Percentiles rank a stretch among this genome's conserved stretches.
Conservation (phyloP, 2,888 invertebrate genomes). For the Drosophila prolongata region DNA sequence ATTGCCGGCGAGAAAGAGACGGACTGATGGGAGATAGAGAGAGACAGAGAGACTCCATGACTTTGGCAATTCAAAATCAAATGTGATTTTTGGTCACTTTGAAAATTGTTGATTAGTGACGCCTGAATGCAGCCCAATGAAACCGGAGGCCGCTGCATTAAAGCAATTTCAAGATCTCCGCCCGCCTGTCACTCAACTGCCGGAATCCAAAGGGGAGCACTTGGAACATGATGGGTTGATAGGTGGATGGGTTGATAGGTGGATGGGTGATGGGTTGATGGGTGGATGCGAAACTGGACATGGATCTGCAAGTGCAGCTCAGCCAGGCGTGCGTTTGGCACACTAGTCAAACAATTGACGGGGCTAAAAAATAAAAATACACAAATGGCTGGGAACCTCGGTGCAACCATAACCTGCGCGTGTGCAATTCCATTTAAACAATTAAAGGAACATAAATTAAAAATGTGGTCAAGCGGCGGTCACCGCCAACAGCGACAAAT, state of each 20-base stretch:
- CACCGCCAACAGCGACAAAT: constrained; percentile 60
- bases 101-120: constrained; percentile 78
- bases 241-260: too few relatives aligned
- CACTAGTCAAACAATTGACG: constrained; percentile 26
- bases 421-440: constrained; percentile 71
- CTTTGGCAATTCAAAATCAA: constrained; percentile 56
- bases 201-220: constrained; percentile 6
- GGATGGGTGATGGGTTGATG: neutral
- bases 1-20: constrained; percentile 34
- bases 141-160: constrained; percentile 45
- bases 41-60: neutral
- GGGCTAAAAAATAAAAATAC: constrained; percentile 7
- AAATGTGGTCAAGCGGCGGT: constrained; percentile 61
- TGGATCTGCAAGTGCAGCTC: constrained; percentile 14
- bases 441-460: constrained; percentile 77
- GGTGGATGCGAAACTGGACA: constrained; percentile 8
- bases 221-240: neutral
- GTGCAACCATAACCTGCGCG: constrained; percentile 55
- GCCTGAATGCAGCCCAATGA: constrained; percentile 63
- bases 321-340: constrained; percentile 36
- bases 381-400: neutral
- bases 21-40: constrained; percentile 1
- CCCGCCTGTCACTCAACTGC: constrained; percentile 20
- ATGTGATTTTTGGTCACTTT: constrained; percentile 77
- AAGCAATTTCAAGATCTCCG: constrained; percentile 48